Percentiles rank a stretch among this genome's conserved stretches.
Evolutionary conservation across 2,888 invertebrate genomes (phyloP).

Genomic region (Halictus ligatus): DNA sequence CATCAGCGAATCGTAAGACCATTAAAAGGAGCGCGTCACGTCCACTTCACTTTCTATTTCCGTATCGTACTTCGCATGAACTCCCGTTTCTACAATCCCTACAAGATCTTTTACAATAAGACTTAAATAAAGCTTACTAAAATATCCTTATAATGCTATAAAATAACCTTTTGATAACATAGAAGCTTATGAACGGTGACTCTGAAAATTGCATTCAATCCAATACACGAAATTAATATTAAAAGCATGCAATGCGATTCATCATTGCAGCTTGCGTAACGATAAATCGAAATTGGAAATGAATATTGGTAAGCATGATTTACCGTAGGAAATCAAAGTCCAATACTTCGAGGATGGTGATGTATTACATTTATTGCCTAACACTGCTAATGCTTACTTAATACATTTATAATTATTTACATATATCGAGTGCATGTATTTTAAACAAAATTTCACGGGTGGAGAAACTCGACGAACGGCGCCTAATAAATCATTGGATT

Average conservation of each 20-base stretch:
- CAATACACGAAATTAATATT: neutral
- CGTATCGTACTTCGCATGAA: neutral
- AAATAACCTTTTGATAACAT: neutral
- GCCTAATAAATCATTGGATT: neutral
- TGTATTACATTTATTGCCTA: neutral
- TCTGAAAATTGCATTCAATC: neutral
- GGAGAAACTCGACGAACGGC: too few species aligned
- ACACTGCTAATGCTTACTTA: neutral
- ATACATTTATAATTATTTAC: neutral
- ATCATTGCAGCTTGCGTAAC: neutral
- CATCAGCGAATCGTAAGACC: conserved; percentile 31
- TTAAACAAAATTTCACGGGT: neutral
- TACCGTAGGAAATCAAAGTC: neutral
- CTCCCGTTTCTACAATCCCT: neutral
- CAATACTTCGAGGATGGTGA: neutral
- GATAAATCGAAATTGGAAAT: neutral
- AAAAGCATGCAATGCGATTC: neutral
- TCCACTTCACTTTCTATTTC: neutral
- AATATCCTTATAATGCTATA: too few species aligned
- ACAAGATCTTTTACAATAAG: neutral
- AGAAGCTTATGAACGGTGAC: neutral
- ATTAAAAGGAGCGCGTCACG: conserved; percentile 5
- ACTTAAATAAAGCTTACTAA: too few species aligned
- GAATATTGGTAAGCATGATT: neutral
- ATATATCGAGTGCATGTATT: neutral